A percentile compares a stretch with the other conserved stretches of the same genome.
phyloP scores from a whole-genome alignment of 2,113 vertebrate species.

The Erythrocercus mccallii region DNA sequence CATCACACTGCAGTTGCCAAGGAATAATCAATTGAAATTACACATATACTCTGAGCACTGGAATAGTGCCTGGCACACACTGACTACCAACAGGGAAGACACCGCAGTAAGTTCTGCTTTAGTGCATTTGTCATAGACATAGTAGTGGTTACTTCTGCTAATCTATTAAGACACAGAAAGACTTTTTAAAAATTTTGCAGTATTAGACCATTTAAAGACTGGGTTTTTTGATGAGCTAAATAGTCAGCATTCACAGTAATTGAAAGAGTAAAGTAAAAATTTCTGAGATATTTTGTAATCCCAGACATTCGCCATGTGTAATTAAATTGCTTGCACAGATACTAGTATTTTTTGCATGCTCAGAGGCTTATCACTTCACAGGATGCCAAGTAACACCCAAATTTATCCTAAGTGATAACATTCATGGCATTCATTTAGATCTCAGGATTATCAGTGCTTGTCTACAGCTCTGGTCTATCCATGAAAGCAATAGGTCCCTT shows the following conservation, averaged over 20 bases:
- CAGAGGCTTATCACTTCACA: background rate
- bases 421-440: background rate
- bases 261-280: background rate
- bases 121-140: background rate
- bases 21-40: conserved; percentile 22
- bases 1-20: background rate
- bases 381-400: background rate
- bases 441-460: background rate
- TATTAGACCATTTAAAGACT: background rate
- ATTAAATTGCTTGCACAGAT: background rate
- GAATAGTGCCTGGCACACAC: background rate
- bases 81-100: background rate
- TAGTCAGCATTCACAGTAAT: background rate
- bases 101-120: background rate
- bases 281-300: background rate
- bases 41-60: background rate
- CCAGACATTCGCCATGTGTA: background rate
- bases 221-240: background rate
- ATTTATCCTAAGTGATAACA: background rate
- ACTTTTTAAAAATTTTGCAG: background rate
- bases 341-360: background rate
- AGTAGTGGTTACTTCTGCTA: background rate
- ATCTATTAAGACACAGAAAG: background rate
- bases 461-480: background rate
- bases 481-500: background rate